phyloP scores from a whole-genome alignment of 1,140 invertebrate species.

The Danaus melanippus region DNA sequence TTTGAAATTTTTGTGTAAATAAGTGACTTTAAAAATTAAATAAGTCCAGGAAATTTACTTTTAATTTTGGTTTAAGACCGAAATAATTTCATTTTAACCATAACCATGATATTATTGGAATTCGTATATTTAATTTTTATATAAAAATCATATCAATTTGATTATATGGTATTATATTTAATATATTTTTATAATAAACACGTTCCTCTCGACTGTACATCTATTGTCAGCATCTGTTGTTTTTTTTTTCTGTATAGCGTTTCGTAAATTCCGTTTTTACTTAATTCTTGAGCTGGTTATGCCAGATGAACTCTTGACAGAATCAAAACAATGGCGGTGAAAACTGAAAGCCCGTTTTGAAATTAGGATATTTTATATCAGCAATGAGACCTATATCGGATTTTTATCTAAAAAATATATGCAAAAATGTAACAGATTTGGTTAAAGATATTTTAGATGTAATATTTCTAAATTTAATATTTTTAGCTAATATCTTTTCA shows the following conservation, averaged over 20 bases:
- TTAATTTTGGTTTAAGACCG: too few species aligned
- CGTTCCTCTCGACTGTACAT: conserved; percentile 18
- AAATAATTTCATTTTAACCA: too few species aligned
- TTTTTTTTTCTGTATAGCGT: conserved; percentile 23
- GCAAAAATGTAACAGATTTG: too few species aligned
- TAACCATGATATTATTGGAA: too few species aligned
- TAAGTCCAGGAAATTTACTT: too few species aligned
- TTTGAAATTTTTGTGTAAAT: not conserved
- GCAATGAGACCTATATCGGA: not conserved
- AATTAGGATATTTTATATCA: not conserved
- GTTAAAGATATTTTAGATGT: too few species aligned
- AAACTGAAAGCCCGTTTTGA: conserved; percentile 7
- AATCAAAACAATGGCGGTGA: not conserved
- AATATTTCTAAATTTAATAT: too few species aligned
- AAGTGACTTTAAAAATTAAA: not conserved
- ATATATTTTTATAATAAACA: not conserved
- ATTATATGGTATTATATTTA: not conserved
- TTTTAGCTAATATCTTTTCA: too few species aligned
- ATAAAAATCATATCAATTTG: not conserved
- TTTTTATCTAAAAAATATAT: too few species aligned
- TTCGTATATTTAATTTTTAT: too few species aligned
- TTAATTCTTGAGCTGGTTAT: conserved; percentile 25
- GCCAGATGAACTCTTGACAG: conserved; percentile 25
- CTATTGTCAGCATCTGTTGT: conserved; percentile 50
- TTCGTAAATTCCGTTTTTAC: conserved; percentile 38